Conservation (phyloP, 2,797 vertebrate species). For the Pipistrellus pygmaeus region DNA sequence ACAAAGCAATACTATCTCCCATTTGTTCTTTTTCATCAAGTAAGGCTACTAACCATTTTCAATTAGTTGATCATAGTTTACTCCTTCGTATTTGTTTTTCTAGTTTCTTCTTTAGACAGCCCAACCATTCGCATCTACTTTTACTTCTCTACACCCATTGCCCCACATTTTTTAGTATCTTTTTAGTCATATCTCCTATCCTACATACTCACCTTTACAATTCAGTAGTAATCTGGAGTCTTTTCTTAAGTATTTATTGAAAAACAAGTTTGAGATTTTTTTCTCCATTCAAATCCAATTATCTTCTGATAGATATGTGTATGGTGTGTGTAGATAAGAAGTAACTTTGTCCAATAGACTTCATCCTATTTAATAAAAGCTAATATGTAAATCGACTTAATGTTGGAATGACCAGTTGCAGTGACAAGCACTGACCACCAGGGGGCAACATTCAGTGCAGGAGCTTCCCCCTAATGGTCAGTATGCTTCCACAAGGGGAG, state of each 20-base stretch:
- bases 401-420: too few relatives aligned
- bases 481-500: too few relatives aligned
- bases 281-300: constrained; percentile 19
- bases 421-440: too few relatives aligned
- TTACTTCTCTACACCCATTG: constrained; percentile 11
- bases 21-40: constrained; percentile 31
- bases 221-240: neutral
- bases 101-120: constrained; percentile 65
- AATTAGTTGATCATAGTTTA: constrained; percentile 13
- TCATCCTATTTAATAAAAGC: neutral
- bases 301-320: neutral
- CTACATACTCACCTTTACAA: constrained; percentile 46
- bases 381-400: too few relatives aligned
- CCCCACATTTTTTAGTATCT: neutral
- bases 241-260: neutral
- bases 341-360: constrained; percentile 43
- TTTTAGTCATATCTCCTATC: constrained; percentile 22
- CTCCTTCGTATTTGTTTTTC: constrained; percentile 76
- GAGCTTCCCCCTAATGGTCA: too few relatives aligned
- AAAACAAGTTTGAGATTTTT: constrained; percentile 46
- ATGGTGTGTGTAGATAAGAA: neutral
- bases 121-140: neutral
- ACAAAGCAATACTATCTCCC: constrained; percentile 8
- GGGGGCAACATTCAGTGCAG: too few relatives aligned
- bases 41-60: neutral